Percentiles rank a stretch among this genome's conserved stretches.
Conservation (phyloP, 1,140 invertebrate genomes). For the Cydia fagiglandana region DNA sequence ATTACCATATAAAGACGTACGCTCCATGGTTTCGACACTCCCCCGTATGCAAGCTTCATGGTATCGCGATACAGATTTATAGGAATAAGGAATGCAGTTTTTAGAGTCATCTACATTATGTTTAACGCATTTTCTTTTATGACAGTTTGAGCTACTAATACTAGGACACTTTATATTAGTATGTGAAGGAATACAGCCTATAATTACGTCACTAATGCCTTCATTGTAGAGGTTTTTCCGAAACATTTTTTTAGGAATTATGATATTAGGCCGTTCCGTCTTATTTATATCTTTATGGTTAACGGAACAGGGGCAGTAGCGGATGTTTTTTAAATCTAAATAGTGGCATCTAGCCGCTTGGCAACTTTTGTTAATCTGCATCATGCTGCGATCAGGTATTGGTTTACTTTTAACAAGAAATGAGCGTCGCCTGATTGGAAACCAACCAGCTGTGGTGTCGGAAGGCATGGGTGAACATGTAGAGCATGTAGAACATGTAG, state of each 20-base stretch:
- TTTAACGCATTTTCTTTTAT: neutral
- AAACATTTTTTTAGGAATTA: neutral
- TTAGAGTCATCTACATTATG: neutral
- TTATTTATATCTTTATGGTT: neutral
- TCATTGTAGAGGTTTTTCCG: neutral
- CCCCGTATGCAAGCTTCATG: neutral
- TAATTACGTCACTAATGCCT: neutral
- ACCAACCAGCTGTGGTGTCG: constrained; percentile 34
- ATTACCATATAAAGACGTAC: neutral
- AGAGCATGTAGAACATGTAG: constrained; percentile 17
- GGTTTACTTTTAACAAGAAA: neutral
- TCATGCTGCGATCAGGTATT: neutral
- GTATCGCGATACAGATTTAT: neutral
- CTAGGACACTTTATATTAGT: neutral
- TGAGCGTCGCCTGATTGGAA: neutral
- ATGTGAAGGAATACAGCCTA: neutral
- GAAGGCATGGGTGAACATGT: constrained; percentile 39
- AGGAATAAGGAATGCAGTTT: neutral
- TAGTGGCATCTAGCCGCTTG: neutral
- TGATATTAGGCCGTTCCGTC: neutral
- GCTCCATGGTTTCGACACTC: neutral
- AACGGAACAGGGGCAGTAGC: too few relatives aligned
- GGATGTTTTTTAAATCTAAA: neutral
- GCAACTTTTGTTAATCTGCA: neutral
- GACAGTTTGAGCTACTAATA: neutral